A percentile compares a stretch with the other conserved stretches of the same genome.
phyloP scores from a whole-genome alignment of 2,113 vertebrate genomes.

The Nycticebus coucang region DNA sequence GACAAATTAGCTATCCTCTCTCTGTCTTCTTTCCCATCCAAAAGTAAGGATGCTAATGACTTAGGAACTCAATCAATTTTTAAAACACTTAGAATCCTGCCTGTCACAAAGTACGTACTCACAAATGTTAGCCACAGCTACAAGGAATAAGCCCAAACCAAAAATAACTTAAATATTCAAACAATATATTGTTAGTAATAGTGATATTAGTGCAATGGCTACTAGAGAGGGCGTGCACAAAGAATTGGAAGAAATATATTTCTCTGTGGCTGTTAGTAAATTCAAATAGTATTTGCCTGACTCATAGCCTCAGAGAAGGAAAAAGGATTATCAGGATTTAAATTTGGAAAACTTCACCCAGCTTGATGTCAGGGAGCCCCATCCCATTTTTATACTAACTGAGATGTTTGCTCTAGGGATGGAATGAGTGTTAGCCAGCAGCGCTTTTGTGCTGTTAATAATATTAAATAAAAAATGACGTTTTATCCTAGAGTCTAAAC shows the following conservation, averaged over 20 bases:
- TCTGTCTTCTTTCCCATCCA: background rate
- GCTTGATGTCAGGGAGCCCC: background rate
- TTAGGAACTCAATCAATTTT: background rate
- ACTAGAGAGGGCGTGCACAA: background rate
- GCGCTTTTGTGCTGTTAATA: too few species aligned
- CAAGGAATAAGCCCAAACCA: background rate
- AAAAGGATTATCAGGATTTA: background rate
- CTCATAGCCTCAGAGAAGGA: background rate
- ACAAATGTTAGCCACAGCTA: background rate
- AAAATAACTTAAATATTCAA: background rate
- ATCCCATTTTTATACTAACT: background rate
- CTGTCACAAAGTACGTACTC: background rate
- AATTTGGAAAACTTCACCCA: background rate
- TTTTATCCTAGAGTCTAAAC: background rate
- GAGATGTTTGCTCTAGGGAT: background rate
- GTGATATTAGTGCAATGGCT: background rate
- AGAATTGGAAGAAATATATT: background rate
- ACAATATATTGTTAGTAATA: too few species aligned
- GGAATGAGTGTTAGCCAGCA: background rate
- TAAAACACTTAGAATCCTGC: background rate
- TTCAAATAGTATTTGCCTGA: too few species aligned
- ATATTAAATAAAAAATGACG: background rate
- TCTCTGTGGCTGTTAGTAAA: background rate
- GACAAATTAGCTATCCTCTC: background rate
- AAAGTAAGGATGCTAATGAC: background rate